Conservation (phyloP, 2,113 vertebrate species). For the cattle (Bos taurus) region DNA sequence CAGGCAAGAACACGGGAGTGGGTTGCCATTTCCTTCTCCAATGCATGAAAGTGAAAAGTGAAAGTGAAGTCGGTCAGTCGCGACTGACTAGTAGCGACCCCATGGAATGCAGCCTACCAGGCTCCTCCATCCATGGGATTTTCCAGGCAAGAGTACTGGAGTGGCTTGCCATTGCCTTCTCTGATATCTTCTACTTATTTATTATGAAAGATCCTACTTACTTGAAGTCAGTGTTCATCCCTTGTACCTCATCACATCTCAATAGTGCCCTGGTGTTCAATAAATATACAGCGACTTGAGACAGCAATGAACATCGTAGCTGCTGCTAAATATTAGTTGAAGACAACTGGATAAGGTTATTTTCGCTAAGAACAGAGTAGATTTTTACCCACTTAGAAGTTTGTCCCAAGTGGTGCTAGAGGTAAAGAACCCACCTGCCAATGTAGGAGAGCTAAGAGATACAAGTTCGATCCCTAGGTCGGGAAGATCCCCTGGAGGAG, state of each 20-base stretch:
- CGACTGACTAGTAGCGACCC: too few species aligned
- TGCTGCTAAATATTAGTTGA: not conserved
- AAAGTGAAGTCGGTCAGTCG: too few species aligned
- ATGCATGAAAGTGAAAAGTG: too few species aligned
- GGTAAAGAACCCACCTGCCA: not conserved
- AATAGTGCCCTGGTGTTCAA: not conserved
- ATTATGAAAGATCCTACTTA: not conserved
- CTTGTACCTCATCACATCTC: not conserved
- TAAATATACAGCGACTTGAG: not conserved
- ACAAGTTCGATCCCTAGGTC: not conserved
- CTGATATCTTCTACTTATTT: not conserved
- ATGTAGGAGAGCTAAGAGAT: not conserved
- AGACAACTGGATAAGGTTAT: not conserved
- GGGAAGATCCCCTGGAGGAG: not conserved
- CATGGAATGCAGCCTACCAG: too few species aligned
- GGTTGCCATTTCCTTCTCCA: too few species aligned
- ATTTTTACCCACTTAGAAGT: not conserved
- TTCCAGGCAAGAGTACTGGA: too few species aligned
- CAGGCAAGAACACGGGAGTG: too few species aligned
- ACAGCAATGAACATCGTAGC: not conserved
- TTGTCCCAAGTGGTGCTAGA: not conserved
- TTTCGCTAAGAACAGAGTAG: not conserved
- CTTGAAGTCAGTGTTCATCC: not conserved
- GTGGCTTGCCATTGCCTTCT: too few species aligned
- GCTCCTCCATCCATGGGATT: too few species aligned